Base-by-base conservation (phyloP, 2,113 vertebrate genomes). In the Chloropsis cyanopogon region DNA sequence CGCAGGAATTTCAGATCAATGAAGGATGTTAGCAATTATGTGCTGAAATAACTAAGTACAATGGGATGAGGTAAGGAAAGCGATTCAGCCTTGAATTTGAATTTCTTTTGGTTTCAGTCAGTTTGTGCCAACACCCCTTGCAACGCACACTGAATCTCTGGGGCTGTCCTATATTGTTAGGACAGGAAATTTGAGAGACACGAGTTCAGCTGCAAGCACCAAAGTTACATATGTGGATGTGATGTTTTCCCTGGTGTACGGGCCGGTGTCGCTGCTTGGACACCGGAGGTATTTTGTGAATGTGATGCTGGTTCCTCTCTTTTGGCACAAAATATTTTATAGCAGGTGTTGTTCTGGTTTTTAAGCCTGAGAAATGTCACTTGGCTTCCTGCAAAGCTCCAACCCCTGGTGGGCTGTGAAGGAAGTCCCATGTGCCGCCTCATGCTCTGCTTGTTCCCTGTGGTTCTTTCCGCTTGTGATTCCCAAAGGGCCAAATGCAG, bases 21-120 rank as follows among this genome's bases (percentile, higher is more conserved):
- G 91, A 96, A 96, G 96, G 94, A 97, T 97, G 95, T 95, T 97
- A 97, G 96, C 92, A 96, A 97, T 96, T 96, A 95, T 78, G 87
- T 95, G 96, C 95, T 95, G 95, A 91, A 97, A 92, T 95, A 95
- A 81, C 75, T 86, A 79, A 93, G 79, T 92, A 97, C 96, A 97
- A 96, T 96, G 82, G 95, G 95, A 95, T 95, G 91, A 97, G 91
- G 92, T 93, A 95, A 93, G 89, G 86, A 92, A 83, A 91, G 82
- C 1, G 2, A 46, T 68, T 92, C 84, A 81, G 89, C 82, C 91
- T 93, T 90, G 96, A 87, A 96, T 96, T 92, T 97, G 84, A 96
- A 93, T 96, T 91, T 96, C 82, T 95, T 94, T 82, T 83, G 44
- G 66, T 54, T 97, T 88, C 56, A 87, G 49, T 85, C 69, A 18